Evolutionary conservation across 2,888 invertebrate genomes (phyloP).

Genomic region (Alviniconcha strummeri): DNA sequence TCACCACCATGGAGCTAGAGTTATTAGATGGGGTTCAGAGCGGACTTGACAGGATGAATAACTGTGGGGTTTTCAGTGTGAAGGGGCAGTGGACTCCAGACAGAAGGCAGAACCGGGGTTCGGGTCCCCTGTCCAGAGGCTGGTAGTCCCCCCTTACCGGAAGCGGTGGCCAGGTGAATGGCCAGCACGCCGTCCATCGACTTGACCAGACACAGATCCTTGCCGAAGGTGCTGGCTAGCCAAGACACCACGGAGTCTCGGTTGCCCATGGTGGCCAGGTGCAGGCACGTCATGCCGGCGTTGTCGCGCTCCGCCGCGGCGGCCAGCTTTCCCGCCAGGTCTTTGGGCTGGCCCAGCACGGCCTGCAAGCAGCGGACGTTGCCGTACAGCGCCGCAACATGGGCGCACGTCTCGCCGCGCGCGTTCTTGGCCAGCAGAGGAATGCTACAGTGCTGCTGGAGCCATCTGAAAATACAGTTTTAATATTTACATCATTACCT

Average conservation of each 20-base stretch:
- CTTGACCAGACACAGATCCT: conserved; percentile 41
- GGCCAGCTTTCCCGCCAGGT: conserved; percentile 16
- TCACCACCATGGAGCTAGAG: too few relatives aligned
- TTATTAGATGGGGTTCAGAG: too few relatives aligned
- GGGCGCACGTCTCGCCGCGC: conserved; percentile 46
- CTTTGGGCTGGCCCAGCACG: conserved; percentile 32
- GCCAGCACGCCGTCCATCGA: conserved; percentile 44
- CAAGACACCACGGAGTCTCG: conserved; percentile 40
- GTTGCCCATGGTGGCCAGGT: conserved; percentile 45
- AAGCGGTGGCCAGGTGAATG: conserved; percentile 48
- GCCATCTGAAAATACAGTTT: conserved; percentile 39
- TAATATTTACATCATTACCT: too few relatives aligned
- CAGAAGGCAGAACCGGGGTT: too few relatives aligned
- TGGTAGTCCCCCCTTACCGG: conserved; percentile 35
- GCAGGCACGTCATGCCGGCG: conserved; percentile 47
- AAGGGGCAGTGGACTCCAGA: too few relatives aligned
- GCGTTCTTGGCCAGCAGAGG: conserved; percentile 42
- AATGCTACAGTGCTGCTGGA: conserved; percentile 40
- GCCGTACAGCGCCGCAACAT: conserved; percentile 44
- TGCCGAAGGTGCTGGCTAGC: conserved; percentile 46
- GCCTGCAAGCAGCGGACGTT: conserved; percentile 45
- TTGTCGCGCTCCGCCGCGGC: conserved; percentile 43
- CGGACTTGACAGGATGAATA: too few relatives aligned
- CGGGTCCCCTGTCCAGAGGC: too few relatives aligned
- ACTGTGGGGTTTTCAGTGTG: too few relatives aligned